A percentile compares a stretch with the other conserved stretches of the same genome.
Conservation (phyloP, 2,113 vertebrate genomes). For the Erpornis zantholeuca region DNA sequence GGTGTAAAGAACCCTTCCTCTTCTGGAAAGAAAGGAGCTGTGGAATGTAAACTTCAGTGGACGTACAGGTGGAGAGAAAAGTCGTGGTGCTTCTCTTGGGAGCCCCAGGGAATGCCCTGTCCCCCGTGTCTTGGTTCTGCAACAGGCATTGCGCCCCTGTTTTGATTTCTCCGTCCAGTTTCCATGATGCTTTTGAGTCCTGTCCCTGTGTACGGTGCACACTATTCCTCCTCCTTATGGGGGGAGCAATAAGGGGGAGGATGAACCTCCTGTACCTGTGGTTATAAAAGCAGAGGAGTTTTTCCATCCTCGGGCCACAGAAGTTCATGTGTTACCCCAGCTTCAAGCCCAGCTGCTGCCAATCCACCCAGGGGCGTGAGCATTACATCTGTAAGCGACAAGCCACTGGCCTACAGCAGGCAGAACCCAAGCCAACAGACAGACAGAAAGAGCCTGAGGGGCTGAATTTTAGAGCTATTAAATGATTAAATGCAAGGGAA, state of each 20-base stretch:
- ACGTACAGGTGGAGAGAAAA: neutral
- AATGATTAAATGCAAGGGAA: conserved; percentile 53
- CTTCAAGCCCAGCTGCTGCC: conserved; percentile 34
- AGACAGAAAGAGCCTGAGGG: conserved; percentile 56
- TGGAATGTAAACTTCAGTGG: neutral
- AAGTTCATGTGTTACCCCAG: neutral
- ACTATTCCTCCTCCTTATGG: neutral
- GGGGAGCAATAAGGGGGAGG: neutral
- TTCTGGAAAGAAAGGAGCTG: neutral
- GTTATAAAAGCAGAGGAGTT: neutral
- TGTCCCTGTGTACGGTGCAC: neutral
- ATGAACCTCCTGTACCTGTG: neutral
- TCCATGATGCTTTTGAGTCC: neutral
- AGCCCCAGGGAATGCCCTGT: neutral
- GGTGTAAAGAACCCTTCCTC: too few relatives aligned
- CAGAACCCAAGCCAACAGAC: conserved; percentile 48
- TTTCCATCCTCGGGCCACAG: neutral
- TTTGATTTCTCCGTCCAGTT: neutral
- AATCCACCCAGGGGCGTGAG: conserved; percentile 31
- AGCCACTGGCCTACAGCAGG: conserved; percentile 57
- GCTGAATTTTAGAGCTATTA: conserved; percentile 71
- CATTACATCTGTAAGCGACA: conserved; percentile 21
- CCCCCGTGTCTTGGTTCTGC: neutral
- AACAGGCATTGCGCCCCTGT: neutral
- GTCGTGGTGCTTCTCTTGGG: neutral